These are phyloP conservation scores for Phalacrocorax carbo DNA, from an alignment of 2,113 vertebrate species.

Conservation along the genomic window DNA sequence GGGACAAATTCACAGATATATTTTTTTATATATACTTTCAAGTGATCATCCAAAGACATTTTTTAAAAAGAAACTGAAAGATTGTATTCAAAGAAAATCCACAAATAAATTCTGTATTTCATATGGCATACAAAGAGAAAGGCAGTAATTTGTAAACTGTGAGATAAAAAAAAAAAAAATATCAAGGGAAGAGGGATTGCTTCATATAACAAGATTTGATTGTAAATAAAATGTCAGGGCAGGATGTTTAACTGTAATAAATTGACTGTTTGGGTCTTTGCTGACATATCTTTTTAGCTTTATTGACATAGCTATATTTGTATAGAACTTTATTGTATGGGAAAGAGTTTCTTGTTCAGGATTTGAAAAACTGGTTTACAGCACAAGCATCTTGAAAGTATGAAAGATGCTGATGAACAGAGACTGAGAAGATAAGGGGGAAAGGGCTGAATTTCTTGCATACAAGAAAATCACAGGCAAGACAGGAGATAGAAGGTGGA, in stretches of 20 bases:
- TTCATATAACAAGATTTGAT: slow-evolving; percentile 12
- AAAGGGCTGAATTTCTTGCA: not conserved
- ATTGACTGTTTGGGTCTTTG: slow-evolving; percentile 31
- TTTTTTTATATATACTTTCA: not conserved
- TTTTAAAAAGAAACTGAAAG: not conserved
- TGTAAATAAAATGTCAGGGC: slow-evolving; percentile 41
- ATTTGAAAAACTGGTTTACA: not conserved
- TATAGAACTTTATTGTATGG: slow-evolving; percentile 1
- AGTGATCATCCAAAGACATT: not conserved
- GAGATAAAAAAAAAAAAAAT: not conserved
- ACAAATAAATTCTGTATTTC: slow-evolving; percentile 18
- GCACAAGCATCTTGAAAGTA: not conserved
- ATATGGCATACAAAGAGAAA: not conserved
- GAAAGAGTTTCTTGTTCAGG: not conserved
- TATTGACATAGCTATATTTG: slow-evolving; percentile 39
- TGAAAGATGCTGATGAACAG: not conserved
- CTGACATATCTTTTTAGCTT: slow-evolving; percentile 34
- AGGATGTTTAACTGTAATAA: slow-evolving; percentile 52
- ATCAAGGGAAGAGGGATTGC: slow-evolving; percentile 17
- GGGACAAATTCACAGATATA: not conserved
- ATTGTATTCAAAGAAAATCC: not conserved
- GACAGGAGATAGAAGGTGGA: not conserved
- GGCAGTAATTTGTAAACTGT: slow-evolving; percentile 27
- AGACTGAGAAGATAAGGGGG: not conserved
- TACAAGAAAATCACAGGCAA: not conserved